phyloP scores from a whole-genome alignment of 2,797 vertebrate species.

The Taenioides sp. region DNA sequence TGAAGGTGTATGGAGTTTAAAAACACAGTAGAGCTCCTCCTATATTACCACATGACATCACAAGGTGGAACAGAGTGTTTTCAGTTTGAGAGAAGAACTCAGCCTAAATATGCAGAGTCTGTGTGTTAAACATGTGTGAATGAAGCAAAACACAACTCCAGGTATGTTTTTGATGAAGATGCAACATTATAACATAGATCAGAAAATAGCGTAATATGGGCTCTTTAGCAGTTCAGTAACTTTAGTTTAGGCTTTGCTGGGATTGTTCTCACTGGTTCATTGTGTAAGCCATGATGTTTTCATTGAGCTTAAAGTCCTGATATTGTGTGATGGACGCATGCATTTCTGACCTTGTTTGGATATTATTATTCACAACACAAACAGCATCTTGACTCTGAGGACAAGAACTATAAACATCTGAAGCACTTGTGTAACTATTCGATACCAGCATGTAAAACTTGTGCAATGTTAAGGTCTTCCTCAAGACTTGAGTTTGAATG shows the following conservation, averaged over 20 bases:
- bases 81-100: too few relatives aligned
- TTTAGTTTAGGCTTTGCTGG: neutral
- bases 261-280: neutral
- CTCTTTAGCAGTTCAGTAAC: too few relatives aligned
- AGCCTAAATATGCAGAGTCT: too few relatives aligned
- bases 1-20: too few relatives aligned
- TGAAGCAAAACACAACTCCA: too few relatives aligned
- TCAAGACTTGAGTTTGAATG: constrained; percentile 42
- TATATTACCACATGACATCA: too few relatives aligned
- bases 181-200: too few relatives aligned
- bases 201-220: too few relatives aligned
- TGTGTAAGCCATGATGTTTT: constrained; percentile 6
- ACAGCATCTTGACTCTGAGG: constrained; percentile 45
- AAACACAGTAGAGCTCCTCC: too few relatives aligned
- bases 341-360: constrained; percentile 44
- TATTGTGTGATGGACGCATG: constrained; percentile 30
- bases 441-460: constrained; percentile 49
- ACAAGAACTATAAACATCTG: constrained; percentile 51
- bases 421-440: constrained; percentile 57
- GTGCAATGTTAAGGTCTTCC: constrained; percentile 54
- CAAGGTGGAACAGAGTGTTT: too few relatives aligned
- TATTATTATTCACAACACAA: constrained; percentile 51
- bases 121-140: too few relatives aligned
- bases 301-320: constrained; percentile 7
- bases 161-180: too few relatives aligned